Evolutionary conservation across 1,140 invertebrate genomes (phyloP), one percentile per base, ranked within the genome.

Genomic region (Hypothenemus hampei): DNA sequence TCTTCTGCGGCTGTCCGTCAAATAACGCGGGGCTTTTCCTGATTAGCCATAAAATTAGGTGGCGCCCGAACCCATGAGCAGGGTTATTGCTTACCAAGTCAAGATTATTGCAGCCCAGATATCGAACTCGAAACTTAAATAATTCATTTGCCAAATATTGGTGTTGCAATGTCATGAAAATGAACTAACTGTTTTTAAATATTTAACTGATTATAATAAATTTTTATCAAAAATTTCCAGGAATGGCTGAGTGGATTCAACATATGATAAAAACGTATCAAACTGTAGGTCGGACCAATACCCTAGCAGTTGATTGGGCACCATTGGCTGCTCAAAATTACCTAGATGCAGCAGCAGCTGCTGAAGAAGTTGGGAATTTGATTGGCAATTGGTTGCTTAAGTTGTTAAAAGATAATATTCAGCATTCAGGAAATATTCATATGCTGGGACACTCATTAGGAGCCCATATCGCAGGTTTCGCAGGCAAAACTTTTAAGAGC

Each of bases 391-490:
- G 29, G 46, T 73, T 44, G 68, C 72, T 6, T 70, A 75, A 36
- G 62, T 65, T 1, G 62, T 73, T 36, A 1, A 6, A 16, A 19
- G 68, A 72, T n/a, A 52, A 53, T 4, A 39, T 60, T 16, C n/a
- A n/a, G n/a, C n/a, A n/a, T n/a, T 57, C 66, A n/a, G 33, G 47
- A 13, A 72, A 75, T 35, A 69, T 71, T 0, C 79, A 82, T 62
- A 45, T 82, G 16, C 65, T 83, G 3, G 81, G 80, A 0, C 79
- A 81, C 63, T 82, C 80, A 48, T 57, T 83, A 13, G 81, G 81
- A 0, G 79, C 77, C 0, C 80, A 82, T 31, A 67, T 76, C 0
- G 77, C 78, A 1, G 80, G 79, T 0, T 73, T 78, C n/a, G 76
- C 78, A 0, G 81, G 79, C 3, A 65, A 65, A 7, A 46, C 65